These are phyloP conservation scores for Gerris lacustris DNA, from an alignment of 2,888 invertebrate species.

Conservation along the genomic window DNA sequence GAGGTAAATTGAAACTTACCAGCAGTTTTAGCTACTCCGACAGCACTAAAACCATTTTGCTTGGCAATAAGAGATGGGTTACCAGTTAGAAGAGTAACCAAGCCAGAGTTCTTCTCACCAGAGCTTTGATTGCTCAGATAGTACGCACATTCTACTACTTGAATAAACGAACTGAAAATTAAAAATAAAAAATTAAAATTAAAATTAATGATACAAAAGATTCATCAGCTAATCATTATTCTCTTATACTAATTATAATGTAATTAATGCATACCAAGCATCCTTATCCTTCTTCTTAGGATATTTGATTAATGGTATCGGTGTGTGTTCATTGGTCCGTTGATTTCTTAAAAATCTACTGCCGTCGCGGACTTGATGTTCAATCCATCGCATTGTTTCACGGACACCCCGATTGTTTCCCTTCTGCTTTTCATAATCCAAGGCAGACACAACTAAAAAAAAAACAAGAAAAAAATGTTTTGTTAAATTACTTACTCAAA, in stretches of 20 bases:
- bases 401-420: constrained; percentile 58
- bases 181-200: constrained; percentile 9
- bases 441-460: constrained; percentile 66
- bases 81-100: constrained; percentile 71
- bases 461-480: constrained; percentile 19
- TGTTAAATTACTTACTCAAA: no score
- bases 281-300: constrained; percentile 65
- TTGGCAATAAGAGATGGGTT: constrained; percentile 37
- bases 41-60: constrained; percentile 51
- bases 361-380: constrained; percentile 72
- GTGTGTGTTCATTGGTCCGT: constrained; percentile 64
- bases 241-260: neutral
- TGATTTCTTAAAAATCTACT: constrained; percentile 79
- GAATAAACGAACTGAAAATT: constrained; percentile 50
- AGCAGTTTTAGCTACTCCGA: constrained; percentile 64
- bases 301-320: constrained; percentile 58
- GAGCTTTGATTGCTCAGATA: constrained; percentile 50
- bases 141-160: constrained; percentile 73
- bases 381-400: constrained; percentile 88
- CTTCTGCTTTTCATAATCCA: constrained; percentile 74
- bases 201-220: neutral
- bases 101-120: constrained; percentile 39
- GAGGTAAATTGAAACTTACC: constrained; percentile 34
- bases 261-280: constrained; percentile 40
- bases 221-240: neutral